phyloP scores from a whole-genome alignment of 2,113 vertebrate species.

The Agelaius tricolor region DNA sequence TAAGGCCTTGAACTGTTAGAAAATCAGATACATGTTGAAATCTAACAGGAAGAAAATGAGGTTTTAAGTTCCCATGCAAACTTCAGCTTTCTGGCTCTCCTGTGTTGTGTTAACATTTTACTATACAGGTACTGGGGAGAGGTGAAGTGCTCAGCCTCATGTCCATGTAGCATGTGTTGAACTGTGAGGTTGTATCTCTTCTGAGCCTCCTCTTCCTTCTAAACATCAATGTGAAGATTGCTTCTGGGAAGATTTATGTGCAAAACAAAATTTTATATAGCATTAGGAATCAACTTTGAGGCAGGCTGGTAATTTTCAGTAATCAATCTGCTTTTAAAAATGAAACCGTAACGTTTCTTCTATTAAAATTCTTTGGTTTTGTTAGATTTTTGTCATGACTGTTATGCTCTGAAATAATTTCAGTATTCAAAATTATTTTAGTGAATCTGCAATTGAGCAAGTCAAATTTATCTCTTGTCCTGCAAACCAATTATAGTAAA shows the following conservation, averaged over 20 bases:
- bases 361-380: slow-evolving; percentile 6
- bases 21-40: neutral
- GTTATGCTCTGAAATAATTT: slow-evolving; percentile 1
- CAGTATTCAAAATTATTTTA: slow-evolving; percentile 28
- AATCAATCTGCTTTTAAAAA: neutral
- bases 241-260: neutral
- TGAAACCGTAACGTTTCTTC: neutral
- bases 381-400: neutral
- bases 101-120: neutral
- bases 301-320: slow-evolving; percentile 7
- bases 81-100: neutral
- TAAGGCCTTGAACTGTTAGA: neutral
- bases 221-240: neutral
- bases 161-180: rapidly evolving
- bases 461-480: slow-evolving; percentile 60
- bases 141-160: neutral
- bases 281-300: neutral
- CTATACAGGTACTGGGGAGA: neutral
- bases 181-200: neutral
- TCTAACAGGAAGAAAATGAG: neutral
- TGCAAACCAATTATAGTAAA: slow-evolving; percentile 60
- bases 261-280: neutral
- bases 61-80: neutral
- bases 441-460: slow-evolving; percentile 50
- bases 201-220: neutral